Evolutionary conservation across 1,140 invertebrate genomes (phyloP).

Genomic region (Leucophenga varia): DNA sequence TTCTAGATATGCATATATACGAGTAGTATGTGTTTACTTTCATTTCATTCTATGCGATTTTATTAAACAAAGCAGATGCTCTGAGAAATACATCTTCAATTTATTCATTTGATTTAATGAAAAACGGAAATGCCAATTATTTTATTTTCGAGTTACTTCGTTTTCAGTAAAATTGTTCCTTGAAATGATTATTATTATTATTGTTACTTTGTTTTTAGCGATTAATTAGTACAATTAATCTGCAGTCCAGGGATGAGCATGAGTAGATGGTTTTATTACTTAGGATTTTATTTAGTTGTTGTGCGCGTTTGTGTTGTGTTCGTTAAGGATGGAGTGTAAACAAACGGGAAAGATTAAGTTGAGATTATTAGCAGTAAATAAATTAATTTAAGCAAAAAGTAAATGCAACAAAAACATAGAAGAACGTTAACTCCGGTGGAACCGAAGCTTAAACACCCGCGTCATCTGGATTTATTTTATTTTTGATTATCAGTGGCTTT

Average conservation of each 20-base stretch:
- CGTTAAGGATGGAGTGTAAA: conserved; percentile 32
- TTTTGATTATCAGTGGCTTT: too few species aligned
- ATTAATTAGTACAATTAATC: conserved; percentile 54
- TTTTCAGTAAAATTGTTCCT: conserved; percentile 9
- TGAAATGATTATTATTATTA: conserved; percentile 28
- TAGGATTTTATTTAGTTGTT: conserved; percentile 41
- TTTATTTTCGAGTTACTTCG: conserved; percentile 17
- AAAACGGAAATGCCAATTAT: conserved; percentile 53
- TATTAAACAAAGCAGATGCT: too few species aligned
- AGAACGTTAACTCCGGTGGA: too few species aligned
- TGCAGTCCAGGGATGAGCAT: conserved; percentile 26
- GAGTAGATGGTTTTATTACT: background rate
- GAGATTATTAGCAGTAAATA: conserved; percentile 44
- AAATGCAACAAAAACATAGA: too few species aligned
- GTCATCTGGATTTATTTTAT: too few species aligned
- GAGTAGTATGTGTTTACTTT: too few species aligned
- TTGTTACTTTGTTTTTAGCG: conserved; percentile 46
- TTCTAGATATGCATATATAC: too few species aligned
- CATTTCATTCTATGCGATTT: too few species aligned
- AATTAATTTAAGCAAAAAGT: too few species aligned
- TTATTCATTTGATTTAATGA: conserved; percentile 47
- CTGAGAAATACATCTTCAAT: too few species aligned
- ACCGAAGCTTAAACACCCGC: too few species aligned
- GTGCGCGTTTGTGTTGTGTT: conserved; percentile 39
- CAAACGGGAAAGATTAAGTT: conserved; percentile 44